A percentile compares a stretch with the other conserved stretches of the same genome.
Evolutionary conservation across 2,113 vertebrate genomes (phyloP).

Genomic region (Vidua chalybeata): DNA sequence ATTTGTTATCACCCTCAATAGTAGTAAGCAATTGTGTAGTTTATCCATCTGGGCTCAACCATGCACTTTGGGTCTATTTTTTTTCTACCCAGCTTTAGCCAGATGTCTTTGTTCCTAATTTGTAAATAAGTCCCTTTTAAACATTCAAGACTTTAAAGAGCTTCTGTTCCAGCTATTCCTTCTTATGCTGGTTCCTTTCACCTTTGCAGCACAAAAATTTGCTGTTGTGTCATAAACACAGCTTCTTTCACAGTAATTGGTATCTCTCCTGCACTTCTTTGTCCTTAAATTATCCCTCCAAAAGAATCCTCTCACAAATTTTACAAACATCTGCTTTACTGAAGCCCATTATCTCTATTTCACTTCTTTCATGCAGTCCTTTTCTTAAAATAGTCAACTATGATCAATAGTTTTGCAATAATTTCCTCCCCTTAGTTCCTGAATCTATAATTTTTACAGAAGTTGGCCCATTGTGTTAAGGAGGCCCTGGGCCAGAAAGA

Average conservation of each 20-base stretch:
- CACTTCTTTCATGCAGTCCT: background rate
- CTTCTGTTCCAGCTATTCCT: background rate
- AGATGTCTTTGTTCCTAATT: background rate
- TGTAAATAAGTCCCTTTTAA: background rate
- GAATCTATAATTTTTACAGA: background rate
- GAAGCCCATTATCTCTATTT: background rate
- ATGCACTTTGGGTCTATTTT: background rate
- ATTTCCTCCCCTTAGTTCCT: background rate
- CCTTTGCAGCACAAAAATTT: background rate
- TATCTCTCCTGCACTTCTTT: background rate
- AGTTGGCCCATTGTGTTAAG: background rate
- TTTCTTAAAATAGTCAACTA: background rate
- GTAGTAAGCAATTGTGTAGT: background rate
- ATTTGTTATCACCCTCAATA: background rate
- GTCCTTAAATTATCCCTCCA: background rate
- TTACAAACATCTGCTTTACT: background rate
- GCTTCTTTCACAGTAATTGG: background rate
- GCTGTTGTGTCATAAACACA: background rate
- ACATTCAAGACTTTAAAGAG: background rate
- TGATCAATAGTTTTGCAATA: background rate
- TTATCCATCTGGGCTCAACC: background rate
- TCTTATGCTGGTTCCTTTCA: background rate
- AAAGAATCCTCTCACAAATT: background rate
- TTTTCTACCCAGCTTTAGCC: background rate
- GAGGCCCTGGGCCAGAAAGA: background rate